Conservation (phyloP, 2,888 invertebrate genomes). For the Panzeria rudis region DNA sequence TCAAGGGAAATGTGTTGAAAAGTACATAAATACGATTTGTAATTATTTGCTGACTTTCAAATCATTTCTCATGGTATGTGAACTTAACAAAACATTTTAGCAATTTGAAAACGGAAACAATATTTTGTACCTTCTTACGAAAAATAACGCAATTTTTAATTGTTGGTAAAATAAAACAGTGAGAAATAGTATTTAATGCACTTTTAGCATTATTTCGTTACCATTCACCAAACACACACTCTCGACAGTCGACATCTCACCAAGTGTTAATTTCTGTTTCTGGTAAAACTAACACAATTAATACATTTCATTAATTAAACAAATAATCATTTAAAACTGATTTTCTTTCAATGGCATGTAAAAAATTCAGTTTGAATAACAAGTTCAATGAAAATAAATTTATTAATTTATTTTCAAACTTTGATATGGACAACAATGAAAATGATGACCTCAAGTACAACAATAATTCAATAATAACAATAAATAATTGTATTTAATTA, state of each 20-base stretch:
- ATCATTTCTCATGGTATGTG: constrained; percentile 14
- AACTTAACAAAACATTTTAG: constrained; percentile 1
- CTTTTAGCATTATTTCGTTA: background rate
- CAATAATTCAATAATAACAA: background rate
- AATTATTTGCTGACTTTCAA: constrained; percentile 1
- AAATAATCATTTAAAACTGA: background rate
- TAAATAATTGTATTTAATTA: background rate
- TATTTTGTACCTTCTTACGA: constrained; percentile 14
- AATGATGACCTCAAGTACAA: background rate
- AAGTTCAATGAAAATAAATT: constrained; percentile 24
- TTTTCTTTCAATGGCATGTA: constrained; percentile 23
- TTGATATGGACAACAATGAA: background rate
- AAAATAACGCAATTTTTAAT: constrained; percentile 14
- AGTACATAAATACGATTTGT: background rate
- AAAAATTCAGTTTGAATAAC: background rate
- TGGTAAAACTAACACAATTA: constrained; percentile 4
- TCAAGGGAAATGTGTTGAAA: constrained; percentile 18
- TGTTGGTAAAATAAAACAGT: background rate
- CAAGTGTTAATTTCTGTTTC: constrained; percentile 6
- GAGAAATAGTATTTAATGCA: constrained; percentile 11
- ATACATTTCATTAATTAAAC: background rate
- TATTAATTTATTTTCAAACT: background rate
- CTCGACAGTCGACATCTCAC: background rate
- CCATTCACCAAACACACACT: constrained; percentile 13
- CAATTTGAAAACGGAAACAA: constrained; percentile 21